These are phyloP conservation scores for Helicoverpa zea DNA, from an alignment of 1,140 invertebrate species.

Conservation along the genomic window DNA sequence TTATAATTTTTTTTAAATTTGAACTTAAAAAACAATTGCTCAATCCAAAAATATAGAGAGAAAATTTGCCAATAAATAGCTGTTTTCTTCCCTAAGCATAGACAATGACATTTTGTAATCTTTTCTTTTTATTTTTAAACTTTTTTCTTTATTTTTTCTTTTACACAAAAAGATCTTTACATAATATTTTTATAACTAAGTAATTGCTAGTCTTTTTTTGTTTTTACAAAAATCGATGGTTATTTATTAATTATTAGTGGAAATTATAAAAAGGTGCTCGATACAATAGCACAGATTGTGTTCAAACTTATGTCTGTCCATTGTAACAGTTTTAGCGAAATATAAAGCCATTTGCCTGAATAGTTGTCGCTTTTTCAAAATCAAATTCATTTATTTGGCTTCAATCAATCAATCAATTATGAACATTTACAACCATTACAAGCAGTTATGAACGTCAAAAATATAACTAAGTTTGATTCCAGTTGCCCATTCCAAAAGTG, in stretches of 20 bases:
- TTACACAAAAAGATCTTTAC: not conserved
- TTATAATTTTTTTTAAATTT: no score
- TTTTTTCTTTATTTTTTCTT: not conserved
- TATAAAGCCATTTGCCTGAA: not conserved
- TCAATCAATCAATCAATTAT: no score
- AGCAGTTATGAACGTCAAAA: no score
- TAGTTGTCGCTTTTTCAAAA: conserved; percentile 8
- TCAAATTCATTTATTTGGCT: not conserved
- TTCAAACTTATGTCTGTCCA: conserved; percentile 20
- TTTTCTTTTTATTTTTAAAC: not conserved
- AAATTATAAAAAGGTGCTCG: conserved; percentile 1
- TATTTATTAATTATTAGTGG: conserved; percentile 8
- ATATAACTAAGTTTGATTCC: no score
- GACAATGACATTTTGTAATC: not conserved
- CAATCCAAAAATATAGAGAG: not conserved
- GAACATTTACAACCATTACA: no score
- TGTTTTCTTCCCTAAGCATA: not conserved
- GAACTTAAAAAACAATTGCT: not conserved
- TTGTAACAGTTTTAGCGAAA: conserved; percentile 20
- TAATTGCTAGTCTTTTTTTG: conserved; percentile 6
- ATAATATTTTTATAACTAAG: not conserved
- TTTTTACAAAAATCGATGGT: not conserved
- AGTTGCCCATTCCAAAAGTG: no score
- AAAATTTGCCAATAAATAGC: not conserved
- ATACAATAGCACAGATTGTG: conserved; percentile 2